Percentiles rank a stretch among this genome's conserved stretches.
Evolutionary conservation across 2,888 invertebrate genomes (phyloP).

Genomic region (Nomada goodeniana): DNA sequence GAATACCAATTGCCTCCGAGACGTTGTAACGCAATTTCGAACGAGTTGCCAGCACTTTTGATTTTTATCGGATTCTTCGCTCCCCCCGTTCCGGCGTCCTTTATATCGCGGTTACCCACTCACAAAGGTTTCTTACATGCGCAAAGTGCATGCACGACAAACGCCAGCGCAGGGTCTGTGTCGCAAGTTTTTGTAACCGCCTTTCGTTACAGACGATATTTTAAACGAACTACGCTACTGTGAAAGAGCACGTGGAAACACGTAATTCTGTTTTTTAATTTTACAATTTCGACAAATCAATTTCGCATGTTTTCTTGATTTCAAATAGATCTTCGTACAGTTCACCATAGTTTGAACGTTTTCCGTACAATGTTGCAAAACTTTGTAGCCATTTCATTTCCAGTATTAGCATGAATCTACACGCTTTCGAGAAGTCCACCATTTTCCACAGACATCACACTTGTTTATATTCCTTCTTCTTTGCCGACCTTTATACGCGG

Average conservation of each 20-base stretch:
- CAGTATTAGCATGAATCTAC: not conserved
- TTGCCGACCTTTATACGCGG: constrained; percentile 19
- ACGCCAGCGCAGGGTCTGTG: constrained; percentile 37
- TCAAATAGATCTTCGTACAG: too few species aligned
- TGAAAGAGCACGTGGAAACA: not conserved
- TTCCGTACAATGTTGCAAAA: too few species aligned
- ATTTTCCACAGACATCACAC: constrained; percentile 15
- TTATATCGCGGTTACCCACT: constrained; percentile 39
- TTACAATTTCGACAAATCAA: not conserved
- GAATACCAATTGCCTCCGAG: constrained; percentile 40
- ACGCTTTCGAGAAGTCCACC: constrained; percentile 11
- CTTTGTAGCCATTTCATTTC: too few species aligned
- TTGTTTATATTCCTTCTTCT: constrained; percentile 30
- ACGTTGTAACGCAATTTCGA: constrained; percentile 24
- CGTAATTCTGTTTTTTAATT: too few species aligned
- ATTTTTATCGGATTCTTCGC: constrained; percentile 52
- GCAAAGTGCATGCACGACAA: constrained; percentile 49
- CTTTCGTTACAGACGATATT: constrained; percentile 10
- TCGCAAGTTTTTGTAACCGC: constrained; percentile 31
- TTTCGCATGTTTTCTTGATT: not conserved
- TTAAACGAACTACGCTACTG: constrained; percentile 1
- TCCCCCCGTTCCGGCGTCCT: constrained; percentile 15
- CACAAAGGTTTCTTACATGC: constrained; percentile 45
- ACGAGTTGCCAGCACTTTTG: constrained; percentile 27
- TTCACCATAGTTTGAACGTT: too few species aligned